phyloP scores from a whole-genome alignment of 1,140 invertebrate species.

The Lasaia peninsularis region DNA sequence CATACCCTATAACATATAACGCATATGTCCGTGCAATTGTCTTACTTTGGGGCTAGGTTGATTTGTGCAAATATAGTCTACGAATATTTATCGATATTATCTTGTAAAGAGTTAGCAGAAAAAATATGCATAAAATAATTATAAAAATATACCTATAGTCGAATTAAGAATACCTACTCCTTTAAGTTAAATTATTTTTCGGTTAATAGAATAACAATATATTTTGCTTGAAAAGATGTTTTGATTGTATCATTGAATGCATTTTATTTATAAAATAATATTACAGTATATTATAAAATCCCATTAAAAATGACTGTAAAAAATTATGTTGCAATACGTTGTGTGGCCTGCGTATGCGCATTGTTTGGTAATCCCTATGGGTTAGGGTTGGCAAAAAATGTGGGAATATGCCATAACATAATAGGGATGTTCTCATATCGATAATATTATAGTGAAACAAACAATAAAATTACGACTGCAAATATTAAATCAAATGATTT shows the following conservation, averaged over 20 bases:
- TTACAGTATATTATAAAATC: slow-evolving; percentile 51
- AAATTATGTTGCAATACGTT: slow-evolving; percentile 50
- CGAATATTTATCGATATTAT: too few species aligned
- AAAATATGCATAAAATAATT: too few species aligned
- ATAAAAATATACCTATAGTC: too few species aligned
- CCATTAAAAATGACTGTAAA: slow-evolving; percentile 56
- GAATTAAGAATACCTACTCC: too few species aligned
- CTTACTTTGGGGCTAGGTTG: too few species aligned
- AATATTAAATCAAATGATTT: too few species aligned
- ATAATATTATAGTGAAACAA: slow-evolving; percentile 27
- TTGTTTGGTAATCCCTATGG: slow-evolving; percentile 57
- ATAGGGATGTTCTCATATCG: slow-evolving; percentile 34
- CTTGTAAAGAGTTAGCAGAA: too few species aligned
- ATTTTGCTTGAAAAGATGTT: background rate
- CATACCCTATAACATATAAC: too few species aligned
- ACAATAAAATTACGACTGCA: too few species aligned
- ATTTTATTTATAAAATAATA: slow-evolving; percentile 47
- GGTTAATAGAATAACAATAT: slow-evolving; percentile 4
- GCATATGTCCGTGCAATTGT: too few species aligned
- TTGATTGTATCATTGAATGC: slow-evolving; percentile 31
- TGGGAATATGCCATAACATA: slow-evolving; percentile 45
- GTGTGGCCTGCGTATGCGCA: slow-evolving; percentile 60
- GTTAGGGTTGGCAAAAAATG: slow-evolving; percentile 54
- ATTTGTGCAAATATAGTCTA: too few species aligned
- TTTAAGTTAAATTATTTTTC: too few species aligned